These are phyloP conservation scores for Hyles lineata DNA, from an alignment of 2,888 invertebrate species.

Conservation along the genomic window DNA sequence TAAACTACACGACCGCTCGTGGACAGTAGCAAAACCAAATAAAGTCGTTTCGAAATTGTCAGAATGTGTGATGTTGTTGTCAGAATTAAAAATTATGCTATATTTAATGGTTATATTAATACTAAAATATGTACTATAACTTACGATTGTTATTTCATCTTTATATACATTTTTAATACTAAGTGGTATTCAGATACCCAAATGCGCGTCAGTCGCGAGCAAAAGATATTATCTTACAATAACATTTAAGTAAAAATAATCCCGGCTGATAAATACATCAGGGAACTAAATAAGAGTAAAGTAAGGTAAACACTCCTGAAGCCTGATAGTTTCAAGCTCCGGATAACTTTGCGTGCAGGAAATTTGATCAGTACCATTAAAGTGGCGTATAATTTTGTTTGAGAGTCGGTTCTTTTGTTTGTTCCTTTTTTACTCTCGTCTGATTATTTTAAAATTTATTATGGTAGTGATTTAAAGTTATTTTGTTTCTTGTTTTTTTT, in stretches of 20 bases:
- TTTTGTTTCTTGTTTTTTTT: neutral
- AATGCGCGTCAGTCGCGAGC: no score
- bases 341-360: slow-evolving; percentile 32
- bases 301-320: slow-evolving; percentile 27
- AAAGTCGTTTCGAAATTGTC: no score
- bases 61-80: no score
- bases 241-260: neutral
- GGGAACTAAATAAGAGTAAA: neutral
- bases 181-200: no score
- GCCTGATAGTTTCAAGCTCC: slow-evolving; percentile 26
- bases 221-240: no score
- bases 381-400: slow-evolving; percentile 35
- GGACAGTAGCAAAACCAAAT: no score
- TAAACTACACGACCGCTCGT: no score
- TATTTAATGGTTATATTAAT: no score
- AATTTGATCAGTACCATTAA: slow-evolving; percentile 40
- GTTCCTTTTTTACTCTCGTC: slow-evolving; percentile 1
- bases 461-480: neutral
- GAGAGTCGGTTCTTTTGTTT: slow-evolving; percentile 20
- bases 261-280: neutral
- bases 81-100: no score
- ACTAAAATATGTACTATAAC: no score
- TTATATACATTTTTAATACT: no score
- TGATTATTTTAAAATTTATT: neutral
- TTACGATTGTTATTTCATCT: no score